Conservation (phyloP, 2,113 vertebrate species). For the Chloropsis hardwickii region DNA sequence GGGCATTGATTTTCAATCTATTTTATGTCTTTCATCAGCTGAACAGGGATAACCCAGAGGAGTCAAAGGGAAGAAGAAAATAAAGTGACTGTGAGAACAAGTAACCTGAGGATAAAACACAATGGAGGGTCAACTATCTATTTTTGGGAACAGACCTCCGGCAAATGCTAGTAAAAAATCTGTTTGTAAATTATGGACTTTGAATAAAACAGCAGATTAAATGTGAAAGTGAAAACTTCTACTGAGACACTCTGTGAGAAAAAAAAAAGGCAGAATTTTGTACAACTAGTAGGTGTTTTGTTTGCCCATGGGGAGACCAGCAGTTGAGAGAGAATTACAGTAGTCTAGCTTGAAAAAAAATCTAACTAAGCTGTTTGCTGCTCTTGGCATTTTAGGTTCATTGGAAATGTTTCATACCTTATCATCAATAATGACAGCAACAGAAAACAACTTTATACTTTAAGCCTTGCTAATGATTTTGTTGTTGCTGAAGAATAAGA, state of each 20-base stretch:
- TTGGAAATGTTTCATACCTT: constrained; percentile 42
- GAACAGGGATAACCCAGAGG: neutral
- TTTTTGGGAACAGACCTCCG: neutral
- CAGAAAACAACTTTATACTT: constrained; percentile 26
- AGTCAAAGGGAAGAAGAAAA: neutral
- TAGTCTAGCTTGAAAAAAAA: neutral
- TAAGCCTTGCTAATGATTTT: constrained; percentile 33
- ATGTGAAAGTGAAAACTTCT: neutral
- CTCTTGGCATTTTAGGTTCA: constrained; percentile 29
- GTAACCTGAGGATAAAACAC: neutral
- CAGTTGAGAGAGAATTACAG: constrained; percentile 28
- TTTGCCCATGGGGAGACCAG: constrained; percentile 19
- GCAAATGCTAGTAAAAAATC: constrained; percentile 25
- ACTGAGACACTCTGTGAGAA: neutral
- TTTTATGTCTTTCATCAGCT: neutral
- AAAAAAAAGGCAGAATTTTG: neutral
- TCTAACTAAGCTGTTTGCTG: neutral
- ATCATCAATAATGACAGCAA: constrained; percentile 9
- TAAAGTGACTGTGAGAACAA: neutral
- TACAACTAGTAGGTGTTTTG: neutral
- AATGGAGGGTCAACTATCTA: neutral
- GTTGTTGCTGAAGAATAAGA: neutral
- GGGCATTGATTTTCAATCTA: neutral
- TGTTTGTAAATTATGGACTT: constrained; percentile 47
- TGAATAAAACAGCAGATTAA: constrained; percentile 24